These are phyloP conservation scores for Hippopotamus amphibius DNA, from an alignment of 2,113 vertebrate genomes.

Conservation along the genomic window DNA sequence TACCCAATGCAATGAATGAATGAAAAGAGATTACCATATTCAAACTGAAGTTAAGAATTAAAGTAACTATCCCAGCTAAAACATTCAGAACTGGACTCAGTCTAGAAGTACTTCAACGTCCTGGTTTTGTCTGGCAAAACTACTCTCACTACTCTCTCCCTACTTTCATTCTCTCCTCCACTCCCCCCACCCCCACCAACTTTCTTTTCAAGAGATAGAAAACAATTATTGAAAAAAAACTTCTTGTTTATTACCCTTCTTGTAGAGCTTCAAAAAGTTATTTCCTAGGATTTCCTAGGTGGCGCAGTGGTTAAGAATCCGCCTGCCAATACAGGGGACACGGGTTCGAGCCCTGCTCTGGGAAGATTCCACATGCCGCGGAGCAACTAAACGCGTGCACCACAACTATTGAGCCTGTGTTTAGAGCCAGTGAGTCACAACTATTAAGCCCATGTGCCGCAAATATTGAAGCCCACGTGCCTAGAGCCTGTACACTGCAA, in stretches of 20 bases:
- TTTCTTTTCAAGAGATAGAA: background rate
- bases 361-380: too few species aligned
- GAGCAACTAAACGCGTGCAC: too few species aligned
- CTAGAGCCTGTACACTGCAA: too few species aligned
- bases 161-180: background rate
- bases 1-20: background rate
- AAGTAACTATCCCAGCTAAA: background rate
- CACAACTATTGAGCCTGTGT: too few species aligned
- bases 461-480: too few species aligned
- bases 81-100: background rate
- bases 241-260: background rate
- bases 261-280: background rate
- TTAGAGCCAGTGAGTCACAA: too few species aligned
- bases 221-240: background rate
- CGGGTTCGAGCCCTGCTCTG: too few species aligned
- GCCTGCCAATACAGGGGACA: too few species aligned
- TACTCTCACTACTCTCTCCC: background rate
- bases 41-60: background rate
- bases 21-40: background rate
- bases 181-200: accelerated
- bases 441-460: too few species aligned
- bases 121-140: background rate
- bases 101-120: background rate
- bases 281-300: background rate
- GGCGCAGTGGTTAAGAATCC: too few species aligned